A percentile compares a stretch with the other conserved stretches of the same genome.
Conservation (phyloP, 2,888 invertebrate genomes). For the Tuta absoluta region DNA sequence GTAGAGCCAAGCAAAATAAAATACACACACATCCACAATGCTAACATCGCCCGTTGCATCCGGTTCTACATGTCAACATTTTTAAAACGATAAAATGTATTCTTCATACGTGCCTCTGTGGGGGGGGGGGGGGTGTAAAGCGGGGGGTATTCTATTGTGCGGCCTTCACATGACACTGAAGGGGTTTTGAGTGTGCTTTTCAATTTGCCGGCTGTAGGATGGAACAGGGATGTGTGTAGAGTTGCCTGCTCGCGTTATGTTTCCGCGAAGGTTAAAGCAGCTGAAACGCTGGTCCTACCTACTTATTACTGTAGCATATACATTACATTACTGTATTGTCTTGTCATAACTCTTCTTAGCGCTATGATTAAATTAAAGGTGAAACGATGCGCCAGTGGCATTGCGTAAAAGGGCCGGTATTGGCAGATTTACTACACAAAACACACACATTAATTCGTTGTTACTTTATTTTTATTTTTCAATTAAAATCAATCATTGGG, state of each 20-base stretch:
- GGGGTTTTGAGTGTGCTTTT: constrained; percentile 79
- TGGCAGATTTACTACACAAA: too few relatives aligned
- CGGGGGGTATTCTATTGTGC: constrained; percentile 61
- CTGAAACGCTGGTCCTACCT: too few relatives aligned
- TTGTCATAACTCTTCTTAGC: too few relatives aligned
- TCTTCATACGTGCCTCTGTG: constrained; percentile 30
- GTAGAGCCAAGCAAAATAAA: constrained; percentile 1
- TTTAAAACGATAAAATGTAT: constrained; percentile 57
- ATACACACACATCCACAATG: neutral
- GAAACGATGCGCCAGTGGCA: too few relatives aligned
- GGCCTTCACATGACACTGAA: constrained; percentile 71
- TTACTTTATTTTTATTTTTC: too few relatives aligned
- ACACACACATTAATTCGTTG: too few relatives aligned
- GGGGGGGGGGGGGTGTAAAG: constrained; percentile 38
- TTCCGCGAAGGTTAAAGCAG: neutral
- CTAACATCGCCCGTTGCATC: constrained; percentile 6
- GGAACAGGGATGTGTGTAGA: neutral
- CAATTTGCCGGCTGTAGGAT: constrained; percentile 62
- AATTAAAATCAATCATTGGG: too few relatives aligned
- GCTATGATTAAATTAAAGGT: too few relatives aligned
- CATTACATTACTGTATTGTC: too few relatives aligned
- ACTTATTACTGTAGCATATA: too few relatives aligned
- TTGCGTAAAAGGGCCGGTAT: too few relatives aligned
- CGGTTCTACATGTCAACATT: constrained; percentile 42
- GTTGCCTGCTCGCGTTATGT: neutral